Evolutionary conservation across 2,888 invertebrate species (phyloP).

Genomic region (Parnassius apollo): DNA sequence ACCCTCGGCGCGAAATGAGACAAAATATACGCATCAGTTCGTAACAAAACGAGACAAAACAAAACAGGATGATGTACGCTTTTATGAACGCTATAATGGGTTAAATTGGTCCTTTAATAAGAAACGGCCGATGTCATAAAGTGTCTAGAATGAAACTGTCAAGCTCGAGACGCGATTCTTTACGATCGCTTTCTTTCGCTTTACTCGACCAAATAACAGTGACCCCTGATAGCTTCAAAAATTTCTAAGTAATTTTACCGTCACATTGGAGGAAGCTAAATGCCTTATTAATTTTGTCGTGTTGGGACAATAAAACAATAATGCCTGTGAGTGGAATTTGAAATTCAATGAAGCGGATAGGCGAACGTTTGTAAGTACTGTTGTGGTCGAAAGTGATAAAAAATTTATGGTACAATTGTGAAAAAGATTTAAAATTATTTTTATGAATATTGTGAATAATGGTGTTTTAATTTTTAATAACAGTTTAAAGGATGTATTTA

Average conservation of each 20-base stretch:
- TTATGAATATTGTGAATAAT: too few species aligned
- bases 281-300: slow-evolving; percentile 26
- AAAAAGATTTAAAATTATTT: too few species aligned
- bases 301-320: slow-evolving; percentile 25
- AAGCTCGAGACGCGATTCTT: slow-evolving; percentile 51
- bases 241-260: slow-evolving; percentile 8
- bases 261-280: slow-evolving; percentile 9
- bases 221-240: slow-evolving; percentile 31
- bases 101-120: slow-evolving; percentile 78
- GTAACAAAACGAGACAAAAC: slow-evolving; percentile 48
- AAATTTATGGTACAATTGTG: too few species aligned
- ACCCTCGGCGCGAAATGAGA: slow-evolving; percentile 45
- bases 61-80: slow-evolving; percentile 77
- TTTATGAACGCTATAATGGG: slow-evolving; percentile 77
- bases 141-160: slow-evolving; percentile 65
- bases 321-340: slow-evolving; percentile 24
- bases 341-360: slow-evolving; percentile 26
- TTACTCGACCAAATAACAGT: slow-evolving; percentile 37
- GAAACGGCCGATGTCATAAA: slow-evolving; percentile 65
- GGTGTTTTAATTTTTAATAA: too few species aligned
- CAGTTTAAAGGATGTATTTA: too few species aligned
- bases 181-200: slow-evolving; percentile 43
- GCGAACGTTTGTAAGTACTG: slow-evolving; percentile 12
- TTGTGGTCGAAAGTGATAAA: slow-evolving; percentile 5
- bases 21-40: slow-evolving; percentile 30